Percentiles rank a stretch among this genome's conserved stretches.
phyloP scores from a whole-genome alignment of 2,113 vertebrate genomes.

The Picathartes gymnocephalus region DNA sequence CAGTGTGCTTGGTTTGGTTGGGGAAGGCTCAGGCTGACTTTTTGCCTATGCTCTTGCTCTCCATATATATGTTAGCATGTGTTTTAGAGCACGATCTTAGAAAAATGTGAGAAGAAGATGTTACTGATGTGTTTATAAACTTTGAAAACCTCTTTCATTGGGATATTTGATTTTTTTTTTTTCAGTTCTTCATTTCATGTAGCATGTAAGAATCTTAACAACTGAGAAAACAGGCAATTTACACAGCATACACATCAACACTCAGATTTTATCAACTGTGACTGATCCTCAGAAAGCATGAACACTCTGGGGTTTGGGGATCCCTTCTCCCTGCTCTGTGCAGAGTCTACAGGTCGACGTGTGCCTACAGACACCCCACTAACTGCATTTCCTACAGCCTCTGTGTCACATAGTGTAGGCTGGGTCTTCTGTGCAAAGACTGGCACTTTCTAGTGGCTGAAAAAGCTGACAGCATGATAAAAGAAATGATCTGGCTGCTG shows the following conservation, averaged over 20 bases:
- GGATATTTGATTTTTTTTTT: not conserved
- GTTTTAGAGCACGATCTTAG: not conserved
- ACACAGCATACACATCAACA: fast-evolving
- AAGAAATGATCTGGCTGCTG: not conserved
- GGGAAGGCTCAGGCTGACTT: not conserved
- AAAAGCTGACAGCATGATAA: not conserved
- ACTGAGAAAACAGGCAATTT: not conserved
- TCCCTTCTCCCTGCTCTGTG: fast-evolving
- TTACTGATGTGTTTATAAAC: not conserved
- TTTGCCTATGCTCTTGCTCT: not conserved
- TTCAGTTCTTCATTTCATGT: fast-evolving
- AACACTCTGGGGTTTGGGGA: not conserved
- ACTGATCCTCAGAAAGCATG: not conserved
- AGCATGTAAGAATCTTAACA: fast-evolving
- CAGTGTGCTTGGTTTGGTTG: not conserved
- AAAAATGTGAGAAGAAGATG: not conserved
- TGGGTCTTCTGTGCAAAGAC: not conserved
- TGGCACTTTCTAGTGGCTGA: not conserved
- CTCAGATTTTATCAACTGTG: not conserved
- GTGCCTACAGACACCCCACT: not conserved
- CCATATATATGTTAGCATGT: not conserved
- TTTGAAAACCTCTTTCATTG: not conserved
- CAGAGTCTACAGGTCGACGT: not conserved
- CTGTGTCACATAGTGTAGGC: fast-evolving
- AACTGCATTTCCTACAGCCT: not conserved